Evolutionary conservation across 2,113 vertebrate species (phyloP), one percentile per base, ranked within the genome.

Genomic region (Phaethornis superciliosus): DNA sequence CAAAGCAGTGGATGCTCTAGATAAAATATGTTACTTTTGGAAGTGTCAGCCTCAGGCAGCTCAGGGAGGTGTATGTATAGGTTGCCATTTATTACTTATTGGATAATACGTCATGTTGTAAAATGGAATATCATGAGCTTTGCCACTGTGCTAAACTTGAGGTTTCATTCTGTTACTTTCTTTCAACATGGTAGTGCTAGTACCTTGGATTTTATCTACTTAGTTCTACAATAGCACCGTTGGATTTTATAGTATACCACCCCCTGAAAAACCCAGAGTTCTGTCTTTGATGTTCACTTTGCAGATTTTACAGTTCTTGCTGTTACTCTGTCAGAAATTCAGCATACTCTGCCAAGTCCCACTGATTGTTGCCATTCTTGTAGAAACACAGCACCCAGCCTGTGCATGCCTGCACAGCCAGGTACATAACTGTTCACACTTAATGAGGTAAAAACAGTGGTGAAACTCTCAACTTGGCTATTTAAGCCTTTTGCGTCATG

Each of bases 221-320:
- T 82, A 56, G 12, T 72, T 35, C 40, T 63, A 17, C 42, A 83
- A 6, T 65, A 62, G 21, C 46, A 10, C 56, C 47, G 2, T 54
- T 82, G 19, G 40, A 19, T 54, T 82, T 69, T 35, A 30, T 27
- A 8, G 1, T 40, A 40, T 40, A 40, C 1, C 0, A 0, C 30
- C 26, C 8, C 17, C 46, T 65, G 71, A 63, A 77, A 24, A 89
- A 18, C 12, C 55, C 7, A 12, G 63, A 35, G 14, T 52, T 88
- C 37, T 52, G 33, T 18, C 40, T 85, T 67, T 60, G 52, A 35
- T 0, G 2, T 26, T 69, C 3, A 11, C 51, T 65, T 90, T 76
- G 27, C 2, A 0, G 7, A 32, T 67, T 76, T 81, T 15, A 26
- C 44, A 75, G 56, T 64, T 55, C 21, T 87, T 64, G 15, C 56